These are phyloP conservation scores for Antheraea mylitta DNA, from an alignment of 1,140 invertebrate species.

Conservation along the genomic window DNA sequence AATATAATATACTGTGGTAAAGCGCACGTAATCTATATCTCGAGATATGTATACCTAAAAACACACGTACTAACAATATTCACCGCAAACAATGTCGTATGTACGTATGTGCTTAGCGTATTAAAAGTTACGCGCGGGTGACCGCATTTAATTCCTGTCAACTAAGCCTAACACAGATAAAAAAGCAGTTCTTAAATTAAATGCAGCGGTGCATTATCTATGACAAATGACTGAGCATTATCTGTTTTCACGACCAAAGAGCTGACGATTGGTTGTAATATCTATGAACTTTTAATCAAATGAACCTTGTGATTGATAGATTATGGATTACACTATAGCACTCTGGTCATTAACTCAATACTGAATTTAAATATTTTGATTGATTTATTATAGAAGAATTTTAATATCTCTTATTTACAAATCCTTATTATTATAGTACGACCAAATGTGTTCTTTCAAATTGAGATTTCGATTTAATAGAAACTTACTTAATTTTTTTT, in stretches of 20 bases:
- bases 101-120: too few species aligned
- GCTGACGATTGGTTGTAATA: slow-evolving; percentile 9
- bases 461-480: too few species aligned
- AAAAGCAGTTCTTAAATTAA: slow-evolving; percentile 22
- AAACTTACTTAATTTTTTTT: too few species aligned
- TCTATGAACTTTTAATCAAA: background rate
- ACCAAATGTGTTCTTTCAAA: too few species aligned
- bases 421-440: too few species aligned
- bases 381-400: background rate
- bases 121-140: too few species aligned
- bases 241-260: slow-evolving; percentile 11
- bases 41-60: too few species aligned
- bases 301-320: background rate
- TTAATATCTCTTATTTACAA: background rate
- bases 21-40: too few species aligned
- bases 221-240: slow-evolving; percentile 40
- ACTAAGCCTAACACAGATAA: background rate
- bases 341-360: background rate
- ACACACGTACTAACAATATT: too few species aligned
- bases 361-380: background rate
- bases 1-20: too few species aligned
- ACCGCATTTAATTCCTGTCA: background rate
- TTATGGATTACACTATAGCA: background rate
- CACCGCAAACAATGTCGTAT: too few species aligned
- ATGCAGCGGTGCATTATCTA: slow-evolving; percentile 42